Percentiles rank a stretch among this genome's conserved stretches.
These are phyloP conservation scores for Eupithecia abbreviata DNA, from an alignment of 2,888 invertebrate species.

Conservation along the genomic window DNA sequence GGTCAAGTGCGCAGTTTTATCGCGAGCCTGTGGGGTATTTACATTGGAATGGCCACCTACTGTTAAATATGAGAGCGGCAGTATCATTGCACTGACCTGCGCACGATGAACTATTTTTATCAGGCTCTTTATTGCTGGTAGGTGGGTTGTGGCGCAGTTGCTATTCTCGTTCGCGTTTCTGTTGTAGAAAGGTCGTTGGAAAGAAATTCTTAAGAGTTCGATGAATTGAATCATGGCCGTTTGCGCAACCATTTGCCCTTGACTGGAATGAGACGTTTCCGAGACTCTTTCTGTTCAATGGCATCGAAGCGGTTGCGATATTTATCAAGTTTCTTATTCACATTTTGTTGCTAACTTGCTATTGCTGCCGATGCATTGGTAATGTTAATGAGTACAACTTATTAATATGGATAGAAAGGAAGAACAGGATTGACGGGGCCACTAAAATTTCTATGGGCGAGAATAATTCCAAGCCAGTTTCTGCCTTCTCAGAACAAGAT, in stretches of 20 bases:
- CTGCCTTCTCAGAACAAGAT: constrained; percentile 16
- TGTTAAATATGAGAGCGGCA: constrained; percentile 49
- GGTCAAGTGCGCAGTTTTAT: constrained; percentile 70
- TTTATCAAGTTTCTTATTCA: neutral
- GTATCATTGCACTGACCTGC: constrained; percentile 63
- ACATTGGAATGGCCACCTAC: constrained; percentile 52
- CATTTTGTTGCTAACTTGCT: constrained; percentile 1
- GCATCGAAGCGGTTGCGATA: neutral
- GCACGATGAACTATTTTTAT: constrained; percentile 50
- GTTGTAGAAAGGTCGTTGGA: constrained; percentile 35
- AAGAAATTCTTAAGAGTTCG: constrained; percentile 40
- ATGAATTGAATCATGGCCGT: constrained; percentile 48
- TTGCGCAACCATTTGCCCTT: constrained; percentile 49
- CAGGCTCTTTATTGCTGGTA: constrained; percentile 40
- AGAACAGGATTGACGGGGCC: constrained; percentile 37
- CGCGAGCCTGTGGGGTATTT: constrained; percentile 55
- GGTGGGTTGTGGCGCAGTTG: constrained; percentile 34
- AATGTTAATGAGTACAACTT: constrained; percentile 40
- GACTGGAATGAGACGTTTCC: constrained; percentile 36
- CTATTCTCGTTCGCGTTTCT: constrained; percentile 39
- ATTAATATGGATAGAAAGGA: constrained; percentile 45
- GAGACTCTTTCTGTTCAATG: constrained; percentile 8
- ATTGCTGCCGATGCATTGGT: constrained; percentile 21
- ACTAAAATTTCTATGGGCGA: constrained; percentile 33
- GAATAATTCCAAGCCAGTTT: constrained; percentile 22